Conservation (phyloP, 2,888 invertebrate species). For the Pocota personata region DNA sequence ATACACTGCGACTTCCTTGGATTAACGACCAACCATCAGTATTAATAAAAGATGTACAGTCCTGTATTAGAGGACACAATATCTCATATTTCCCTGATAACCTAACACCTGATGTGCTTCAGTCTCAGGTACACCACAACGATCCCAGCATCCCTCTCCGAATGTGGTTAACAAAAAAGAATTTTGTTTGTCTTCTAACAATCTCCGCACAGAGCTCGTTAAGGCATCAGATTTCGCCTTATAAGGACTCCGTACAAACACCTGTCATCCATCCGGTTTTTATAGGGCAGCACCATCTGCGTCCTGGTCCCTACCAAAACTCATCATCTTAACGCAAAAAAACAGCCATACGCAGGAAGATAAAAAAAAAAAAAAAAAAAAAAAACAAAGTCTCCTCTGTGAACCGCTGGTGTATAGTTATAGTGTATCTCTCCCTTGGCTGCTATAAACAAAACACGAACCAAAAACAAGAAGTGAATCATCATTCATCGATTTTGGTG, state of each 20-base stretch:
- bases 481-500: slow-evolving; percentile 37
- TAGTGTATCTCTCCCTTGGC: slow-evolving; percentile 13
- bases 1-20: too few species aligned
- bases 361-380: slow-evolving; percentile 1
- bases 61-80: too few species aligned
- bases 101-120: background rate
- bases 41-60: too few species aligned
- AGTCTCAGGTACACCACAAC: background rate
- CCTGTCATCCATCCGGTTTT: slow-evolving; percentile 51
- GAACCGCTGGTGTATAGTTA: background rate
- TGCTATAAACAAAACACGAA: slow-evolving; percentile 50
- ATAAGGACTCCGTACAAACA: slow-evolving; percentile 10
- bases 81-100: too few species aligned
- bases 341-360: background rate
- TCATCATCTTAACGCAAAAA: background rate
- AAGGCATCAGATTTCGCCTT: background rate
- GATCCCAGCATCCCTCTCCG: background rate
- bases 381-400: slow-evolving; percentile 10
- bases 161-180: background rate
- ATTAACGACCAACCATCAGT: too few species aligned
- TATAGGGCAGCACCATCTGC: slow-evolving; percentile 26
- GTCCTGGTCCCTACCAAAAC: slow-evolving; percentile 20
- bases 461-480: slow-evolving; percentile 60
- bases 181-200: background rate
- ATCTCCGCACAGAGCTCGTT: background rate